Evolutionary conservation across 2,113 vertebrate species (phyloP).

Genomic region (Periophthalmodon schlosseri): DNA sequence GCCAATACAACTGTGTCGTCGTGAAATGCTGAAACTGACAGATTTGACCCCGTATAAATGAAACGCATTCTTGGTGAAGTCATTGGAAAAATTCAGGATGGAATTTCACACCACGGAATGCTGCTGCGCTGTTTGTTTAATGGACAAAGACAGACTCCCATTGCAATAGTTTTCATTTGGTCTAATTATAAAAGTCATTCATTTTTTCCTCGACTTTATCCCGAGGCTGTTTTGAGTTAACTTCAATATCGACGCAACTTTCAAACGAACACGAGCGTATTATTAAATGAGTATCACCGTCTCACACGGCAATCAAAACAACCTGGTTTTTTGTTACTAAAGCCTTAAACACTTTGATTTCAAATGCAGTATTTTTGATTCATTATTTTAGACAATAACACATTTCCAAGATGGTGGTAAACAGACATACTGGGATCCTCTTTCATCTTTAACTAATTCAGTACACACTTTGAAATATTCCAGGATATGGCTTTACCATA

Average conservation of each 20-base stretch:
- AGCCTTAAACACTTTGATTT: background rate
- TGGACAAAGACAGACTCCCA: background rate
- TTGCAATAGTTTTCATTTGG: background rate
- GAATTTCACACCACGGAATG: background rate
- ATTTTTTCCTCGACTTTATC: background rate
- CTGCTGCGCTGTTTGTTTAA: background rate
- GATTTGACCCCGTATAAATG: background rate
- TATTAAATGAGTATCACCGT: background rate
- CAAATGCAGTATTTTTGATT: no score
- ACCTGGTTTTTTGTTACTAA: background rate
- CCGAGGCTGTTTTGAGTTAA: background rate
- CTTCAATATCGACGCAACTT: background rate
- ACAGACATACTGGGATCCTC: background rate
- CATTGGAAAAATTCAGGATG: background rate
- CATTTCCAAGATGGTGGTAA: background rate
- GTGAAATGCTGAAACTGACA: conserved; percentile 38
- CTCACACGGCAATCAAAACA: background rate
- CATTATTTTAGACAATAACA: background rate
- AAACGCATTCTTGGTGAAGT: background rate
- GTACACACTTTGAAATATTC: no score
- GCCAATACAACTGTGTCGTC: conserved; percentile 51
- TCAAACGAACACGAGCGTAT: background rate
- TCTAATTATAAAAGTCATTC: background rate
- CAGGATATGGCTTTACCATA: no score
- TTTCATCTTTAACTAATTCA: no score